phyloP scores from a whole-genome alignment of 1,140 invertebrate species.

The Cecropterus lyciades region DNA sequence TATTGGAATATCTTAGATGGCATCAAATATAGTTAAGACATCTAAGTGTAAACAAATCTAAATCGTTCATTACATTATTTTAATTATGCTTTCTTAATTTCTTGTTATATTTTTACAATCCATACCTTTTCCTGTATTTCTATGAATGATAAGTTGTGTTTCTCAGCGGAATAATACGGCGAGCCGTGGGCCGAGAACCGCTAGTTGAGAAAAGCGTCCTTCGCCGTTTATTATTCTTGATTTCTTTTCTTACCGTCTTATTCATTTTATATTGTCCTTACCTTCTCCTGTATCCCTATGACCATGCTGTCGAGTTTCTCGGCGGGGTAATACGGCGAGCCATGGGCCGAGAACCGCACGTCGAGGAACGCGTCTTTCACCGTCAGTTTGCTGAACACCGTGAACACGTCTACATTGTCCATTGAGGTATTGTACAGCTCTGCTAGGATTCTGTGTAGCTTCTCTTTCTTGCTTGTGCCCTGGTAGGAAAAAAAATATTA shows the following conservation, averaged over 20 bases:
- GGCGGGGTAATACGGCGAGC: constrained; percentile 94
- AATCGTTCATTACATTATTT: too few species aligned
- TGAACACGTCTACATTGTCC: constrained; percentile 96
- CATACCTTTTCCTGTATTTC: constrained; percentile 87
- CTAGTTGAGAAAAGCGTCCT: constrained; percentile 90
- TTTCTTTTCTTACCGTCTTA: too few species aligned
- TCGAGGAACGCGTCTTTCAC: constrained; percentile 88
- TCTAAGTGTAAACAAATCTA: too few species aligned
- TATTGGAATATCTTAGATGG: too few species aligned
- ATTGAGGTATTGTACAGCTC: constrained; percentile 90
- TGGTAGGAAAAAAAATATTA: constrained; percentile 55
- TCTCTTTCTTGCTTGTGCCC: constrained; percentile 90
- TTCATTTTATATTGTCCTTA: constrained; percentile 53
- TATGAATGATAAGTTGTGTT: constrained; percentile 92
- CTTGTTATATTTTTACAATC: too few species aligned
- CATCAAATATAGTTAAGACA: too few species aligned
- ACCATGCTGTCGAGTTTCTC: constrained; percentile 94
- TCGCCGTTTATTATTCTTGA: constrained; percentile 87
- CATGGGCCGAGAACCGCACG: constrained; percentile 95
- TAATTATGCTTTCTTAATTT: too few species aligned
- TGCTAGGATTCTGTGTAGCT: constrained; percentile 88
- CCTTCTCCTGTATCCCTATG: constrained; percentile 87
- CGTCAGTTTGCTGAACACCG: constrained; percentile 89
- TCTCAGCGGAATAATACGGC: constrained; percentile 94
- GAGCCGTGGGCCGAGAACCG: constrained; percentile 96